phyloP scores from a whole-genome alignment of 2,113 vertebrate species.

The Oryzias curvinotus region DNA sequence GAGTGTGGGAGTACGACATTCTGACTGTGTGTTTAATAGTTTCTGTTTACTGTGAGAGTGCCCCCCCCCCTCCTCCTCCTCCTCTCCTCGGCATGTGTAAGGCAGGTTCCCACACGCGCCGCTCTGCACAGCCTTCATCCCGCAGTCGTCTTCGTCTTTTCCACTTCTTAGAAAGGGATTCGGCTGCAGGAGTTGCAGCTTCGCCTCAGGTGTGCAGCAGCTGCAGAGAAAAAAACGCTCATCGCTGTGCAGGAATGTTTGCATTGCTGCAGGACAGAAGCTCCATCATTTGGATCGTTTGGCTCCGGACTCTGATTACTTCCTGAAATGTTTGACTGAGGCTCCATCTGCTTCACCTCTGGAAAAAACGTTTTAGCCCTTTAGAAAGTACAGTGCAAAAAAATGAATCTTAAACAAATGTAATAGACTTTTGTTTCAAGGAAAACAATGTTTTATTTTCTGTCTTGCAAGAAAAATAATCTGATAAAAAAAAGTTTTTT shows the following conservation, averaged over 20 bases:
- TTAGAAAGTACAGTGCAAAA: too few relatives aligned
- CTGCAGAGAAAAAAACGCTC: constrained; percentile 23
- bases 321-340: background rate
- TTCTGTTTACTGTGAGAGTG: constrained; percentile 30
- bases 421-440: too few relatives aligned
- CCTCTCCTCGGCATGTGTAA: constrained; percentile 31
- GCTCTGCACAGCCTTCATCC: constrained; percentile 2
- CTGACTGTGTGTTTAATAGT: constrained; percentile 4
- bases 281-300: constrained; percentile 28
- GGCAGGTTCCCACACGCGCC: constrained; percentile 70
- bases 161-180: constrained; percentile 7
- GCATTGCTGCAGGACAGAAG: constrained; percentile 25
- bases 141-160: background rate
- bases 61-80: constrained; percentile 25
- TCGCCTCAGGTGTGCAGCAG: constrained; percentile 13
- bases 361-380: constrained; percentile 28
- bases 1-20: constrained; percentile 2
- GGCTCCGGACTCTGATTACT: constrained; percentile 18
- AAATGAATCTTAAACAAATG: too few relatives aligned
- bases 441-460: too few relatives aligned
- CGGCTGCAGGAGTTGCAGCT: constrained; percentile 3
- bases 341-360: constrained; percentile 29
- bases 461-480: too few relatives aligned
- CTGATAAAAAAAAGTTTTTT: too few relatives aligned
- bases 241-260: constrained; percentile 50